Evolutionary conservation across 2,888 invertebrate species (phyloP).

Genomic region (Mimumesa dahlbomi): DNA sequence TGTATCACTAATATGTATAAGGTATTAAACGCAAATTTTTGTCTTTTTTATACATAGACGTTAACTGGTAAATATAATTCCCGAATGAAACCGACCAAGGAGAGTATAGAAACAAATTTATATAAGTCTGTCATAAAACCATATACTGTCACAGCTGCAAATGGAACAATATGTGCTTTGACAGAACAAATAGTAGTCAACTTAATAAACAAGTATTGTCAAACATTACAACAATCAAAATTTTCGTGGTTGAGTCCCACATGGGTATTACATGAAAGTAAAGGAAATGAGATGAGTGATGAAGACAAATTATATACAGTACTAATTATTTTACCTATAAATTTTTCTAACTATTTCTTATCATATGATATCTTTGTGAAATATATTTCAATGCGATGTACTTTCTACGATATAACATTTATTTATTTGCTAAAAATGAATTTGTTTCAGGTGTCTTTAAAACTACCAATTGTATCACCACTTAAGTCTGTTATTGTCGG

Average conservation of each 20-base stretch:
- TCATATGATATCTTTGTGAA: too few relatives aligned
- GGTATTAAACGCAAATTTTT: too few relatives aligned
- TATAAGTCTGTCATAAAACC: constrained; percentile 82
- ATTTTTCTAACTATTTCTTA: neutral
- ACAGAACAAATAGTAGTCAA: constrained; percentile 84
- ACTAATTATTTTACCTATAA: constrained; percentile 4
- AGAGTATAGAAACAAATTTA: constrained; percentile 82
- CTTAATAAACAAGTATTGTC: constrained; percentile 91
- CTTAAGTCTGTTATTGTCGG: constrained; percentile 88
- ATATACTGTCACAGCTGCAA: constrained; percentile 74
- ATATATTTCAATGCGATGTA: neutral
- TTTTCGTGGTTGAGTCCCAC: constrained; percentile 64
- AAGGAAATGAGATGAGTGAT: neutral
- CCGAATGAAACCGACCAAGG: constrained; percentile 81
- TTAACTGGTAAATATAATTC: constrained; percentile 83
- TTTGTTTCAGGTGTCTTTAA: constrained; percentile 82
- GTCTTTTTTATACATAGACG: too few relatives aligned
- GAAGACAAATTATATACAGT: constrained; percentile 23
- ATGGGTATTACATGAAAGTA: constrained; percentile 66
- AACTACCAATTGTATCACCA: constrained; percentile 90
- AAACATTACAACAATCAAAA: constrained; percentile 83
- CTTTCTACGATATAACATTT: too few relatives aligned
- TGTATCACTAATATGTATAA: too few relatives aligned
- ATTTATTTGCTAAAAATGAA: too few relatives aligned
- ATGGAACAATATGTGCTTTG: constrained; percentile 74